These are phyloP conservation scores for Heterotis niloticus DNA, from an alignment of 2,113 vertebrate genomes.

Conservation along the genomic window DNA sequence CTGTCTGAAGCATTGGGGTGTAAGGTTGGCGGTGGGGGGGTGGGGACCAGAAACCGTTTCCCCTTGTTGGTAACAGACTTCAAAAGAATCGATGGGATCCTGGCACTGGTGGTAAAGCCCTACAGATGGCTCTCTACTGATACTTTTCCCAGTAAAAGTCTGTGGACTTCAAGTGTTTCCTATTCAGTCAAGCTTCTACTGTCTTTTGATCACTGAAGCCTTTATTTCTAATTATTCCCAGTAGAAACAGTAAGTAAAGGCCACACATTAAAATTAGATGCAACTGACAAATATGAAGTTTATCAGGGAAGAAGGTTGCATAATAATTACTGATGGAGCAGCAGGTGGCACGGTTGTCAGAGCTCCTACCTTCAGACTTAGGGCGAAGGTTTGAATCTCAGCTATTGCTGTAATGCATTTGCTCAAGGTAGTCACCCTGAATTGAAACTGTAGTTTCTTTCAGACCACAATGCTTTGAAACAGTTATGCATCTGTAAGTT, in stretches of 20 bases:
- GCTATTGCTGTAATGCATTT: no score
- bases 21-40: background rate
- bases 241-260: slow-evolving; percentile 1
- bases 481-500: no score
- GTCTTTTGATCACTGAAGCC: background rate
- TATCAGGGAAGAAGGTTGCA: no score
- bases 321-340: no score
- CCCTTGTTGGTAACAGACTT: background rate
- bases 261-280: background rate
- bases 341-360: no score
- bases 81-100: background rate
- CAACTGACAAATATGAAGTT: no score
- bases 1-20: background rate
- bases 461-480: no score
- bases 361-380: no score
- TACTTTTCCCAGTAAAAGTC: background rate
- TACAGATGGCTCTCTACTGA: background rate
- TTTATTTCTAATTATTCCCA: background rate
- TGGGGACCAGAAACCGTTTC: background rate
- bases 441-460: no score
- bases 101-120: background rate
- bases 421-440: no score
- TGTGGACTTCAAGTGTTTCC: background rate
- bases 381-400: no score
- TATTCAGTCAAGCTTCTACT: background rate